A percentile compares a stretch with the other conserved stretches of the same genome.
Evolutionary conservation across 1,140 invertebrate species (phyloP).

Genomic region (Trichoplusia ni): DNA sequence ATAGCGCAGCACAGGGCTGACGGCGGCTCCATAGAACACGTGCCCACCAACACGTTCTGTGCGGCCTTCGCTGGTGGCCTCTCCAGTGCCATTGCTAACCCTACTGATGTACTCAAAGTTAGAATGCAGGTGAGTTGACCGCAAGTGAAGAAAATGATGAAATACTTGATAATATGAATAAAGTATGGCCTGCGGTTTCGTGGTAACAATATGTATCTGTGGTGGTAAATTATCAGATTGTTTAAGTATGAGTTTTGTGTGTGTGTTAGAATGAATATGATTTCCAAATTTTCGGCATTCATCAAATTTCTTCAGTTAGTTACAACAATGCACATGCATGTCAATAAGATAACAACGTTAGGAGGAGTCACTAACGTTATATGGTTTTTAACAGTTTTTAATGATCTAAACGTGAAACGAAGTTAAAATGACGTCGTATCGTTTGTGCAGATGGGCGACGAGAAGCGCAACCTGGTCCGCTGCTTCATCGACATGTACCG

Average conservation of each 20-base stretch:
- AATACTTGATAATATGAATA: too few relatives aligned
- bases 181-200: too few relatives aligned
- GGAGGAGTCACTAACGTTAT: too few relatives aligned
- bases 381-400: too few relatives aligned
- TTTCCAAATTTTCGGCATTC: too few relatives aligned
- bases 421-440: neutral
- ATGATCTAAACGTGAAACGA: neutral
- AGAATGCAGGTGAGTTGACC: conserved; percentile 91
- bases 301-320: too few relatives aligned
- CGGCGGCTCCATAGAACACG: conserved; percentile 85
- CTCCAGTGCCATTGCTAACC: conserved; percentile 97
- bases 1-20: conserved; percentile 82
- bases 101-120: conserved; percentile 99
- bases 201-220: too few relatives aligned
- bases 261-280: too few relatives aligned
- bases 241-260: neutral
- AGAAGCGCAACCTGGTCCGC: conserved; percentile 61
- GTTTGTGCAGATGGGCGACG: conserved; percentile 58
- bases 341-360: too few relatives aligned
- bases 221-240: too few relatives aligned
- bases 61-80: conserved; percentile 92
- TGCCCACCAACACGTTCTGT: conserved; percentile 92
- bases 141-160: too few relatives aligned
- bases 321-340: too few relatives aligned
- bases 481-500: conserved; percentile 60